phyloP scores from a whole-genome alignment of 92 coral and sea anemone species.

The Porites divaricata region DNA sequence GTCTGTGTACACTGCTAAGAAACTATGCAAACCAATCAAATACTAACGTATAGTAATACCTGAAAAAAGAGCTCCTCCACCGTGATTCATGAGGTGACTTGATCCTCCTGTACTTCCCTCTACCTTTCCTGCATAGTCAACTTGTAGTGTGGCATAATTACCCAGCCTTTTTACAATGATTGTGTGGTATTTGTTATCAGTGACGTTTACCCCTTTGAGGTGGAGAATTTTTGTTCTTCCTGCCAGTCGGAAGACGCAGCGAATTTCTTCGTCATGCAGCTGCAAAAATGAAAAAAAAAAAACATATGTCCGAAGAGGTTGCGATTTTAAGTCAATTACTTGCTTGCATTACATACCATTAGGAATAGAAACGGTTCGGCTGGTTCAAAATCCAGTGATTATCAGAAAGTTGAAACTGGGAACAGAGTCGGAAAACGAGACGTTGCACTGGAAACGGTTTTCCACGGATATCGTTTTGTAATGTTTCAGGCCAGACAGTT shows the following conservation, averaged over 20 bases:
- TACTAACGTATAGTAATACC: slow-evolving; percentile 12
- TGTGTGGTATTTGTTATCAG: slow-evolving; percentile 80
- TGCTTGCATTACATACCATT: too few species aligned
- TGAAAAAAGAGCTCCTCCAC: slow-evolving; percentile 80
- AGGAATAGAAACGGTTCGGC: too few species aligned
- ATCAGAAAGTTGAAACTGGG: too few species aligned
- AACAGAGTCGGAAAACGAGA: too few species aligned
- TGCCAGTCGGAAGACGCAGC: slow-evolving; percentile 76
- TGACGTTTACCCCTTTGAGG: slow-evolving; percentile 70
- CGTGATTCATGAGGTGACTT: slow-evolving; percentile 64
- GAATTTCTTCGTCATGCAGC: slow-evolving; percentile 64
- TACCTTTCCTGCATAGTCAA: slow-evolving; percentile 80
- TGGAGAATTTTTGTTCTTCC: slow-evolving; percentile 78
- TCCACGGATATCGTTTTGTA: too few species aligned
- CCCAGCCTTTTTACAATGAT: slow-evolving; percentile 80
- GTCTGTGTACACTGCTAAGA: background rate
- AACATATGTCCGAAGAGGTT: too few species aligned
- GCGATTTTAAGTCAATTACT: too few species aligned
- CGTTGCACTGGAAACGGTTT: too few species aligned
- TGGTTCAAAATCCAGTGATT: too few species aligned
- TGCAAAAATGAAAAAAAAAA: slow-evolving; percentile 14
- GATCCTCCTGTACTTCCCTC: slow-evolving; percentile 79
- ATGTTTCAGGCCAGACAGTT: too few species aligned
- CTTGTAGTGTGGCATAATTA: slow-evolving; percentile 76
- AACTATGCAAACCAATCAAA: too few species aligned